A percentile compares a stretch with the other conserved stretches of the same genome.
Evolutionary conservation across 2,797 vertebrate genomes (phyloP).

Genomic region (Hemibagrus guttatus): DNA sequence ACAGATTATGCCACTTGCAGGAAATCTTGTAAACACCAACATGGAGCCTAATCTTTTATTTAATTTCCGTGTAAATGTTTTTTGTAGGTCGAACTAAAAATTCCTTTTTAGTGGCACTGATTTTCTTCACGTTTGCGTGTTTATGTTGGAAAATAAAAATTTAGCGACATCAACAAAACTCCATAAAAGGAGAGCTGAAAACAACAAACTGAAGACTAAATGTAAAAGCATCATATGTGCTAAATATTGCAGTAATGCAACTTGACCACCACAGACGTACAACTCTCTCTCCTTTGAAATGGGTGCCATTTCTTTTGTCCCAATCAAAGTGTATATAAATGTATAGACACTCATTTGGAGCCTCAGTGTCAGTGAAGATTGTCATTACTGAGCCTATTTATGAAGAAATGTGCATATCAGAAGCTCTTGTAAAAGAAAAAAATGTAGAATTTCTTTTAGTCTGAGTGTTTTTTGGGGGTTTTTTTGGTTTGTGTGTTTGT

Average conservation of each 20-base stretch:
- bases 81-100: neutral
- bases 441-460: too few species aligned
- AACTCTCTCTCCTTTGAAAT: neutral
- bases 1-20: neutral
- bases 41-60: neutral
- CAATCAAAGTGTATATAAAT: neutral
- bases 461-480: too few species aligned
- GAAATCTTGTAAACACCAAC: neutral
- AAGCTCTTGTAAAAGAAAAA: too few species aligned
- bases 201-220: neutral
- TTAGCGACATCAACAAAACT: too few species aligned
- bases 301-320: neutral
- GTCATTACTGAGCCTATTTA: neutral
- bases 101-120: neutral
- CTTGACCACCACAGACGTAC: neutral
- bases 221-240: neutral
- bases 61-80: neutral
- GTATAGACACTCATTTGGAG: neutral
- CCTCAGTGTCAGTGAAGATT: neutral
- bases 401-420: neutral
- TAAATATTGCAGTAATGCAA: neutral
- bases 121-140: neutral
- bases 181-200: neutral
- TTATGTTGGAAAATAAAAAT: too few species aligned
- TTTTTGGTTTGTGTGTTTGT: constrained; percentile 19